Conservation (phyloP, 37 sponge, comb jelly and placozoan species). For the Halichondria panicea region DNA sequence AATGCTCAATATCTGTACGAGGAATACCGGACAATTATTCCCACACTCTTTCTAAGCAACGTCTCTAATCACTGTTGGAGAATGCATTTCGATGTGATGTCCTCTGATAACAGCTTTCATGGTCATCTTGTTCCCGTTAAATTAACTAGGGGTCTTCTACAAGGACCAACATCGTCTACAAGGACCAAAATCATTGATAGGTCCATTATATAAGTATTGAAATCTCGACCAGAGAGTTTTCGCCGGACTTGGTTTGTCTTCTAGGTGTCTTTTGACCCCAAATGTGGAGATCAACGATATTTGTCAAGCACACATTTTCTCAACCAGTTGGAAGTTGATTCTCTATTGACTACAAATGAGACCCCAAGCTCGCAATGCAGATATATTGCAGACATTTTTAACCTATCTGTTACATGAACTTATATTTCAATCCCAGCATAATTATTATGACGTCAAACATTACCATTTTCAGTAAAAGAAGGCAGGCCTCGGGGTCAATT, state of each 20-base stretch:
- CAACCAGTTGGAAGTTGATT: not conserved
- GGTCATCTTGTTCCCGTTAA: constrained; percentile 6
- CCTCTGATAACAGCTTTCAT: not conserved
- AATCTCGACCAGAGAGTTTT: not conserved
- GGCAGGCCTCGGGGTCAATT: no score
- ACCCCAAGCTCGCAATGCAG: constrained; percentile 31
- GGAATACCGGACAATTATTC: constrained; percentile 7
- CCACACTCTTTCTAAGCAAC: not conserved
- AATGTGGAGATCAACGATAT: constrained; percentile 57
- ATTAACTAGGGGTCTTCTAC: not conserved
- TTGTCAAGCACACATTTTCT: not conserved
- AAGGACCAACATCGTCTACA: no score
- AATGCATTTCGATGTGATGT: not conserved
- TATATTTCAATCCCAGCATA: no score
- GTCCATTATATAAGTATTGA: not conserved
- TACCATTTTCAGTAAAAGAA: no score
- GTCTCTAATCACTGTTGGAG: constrained; percentile 8
- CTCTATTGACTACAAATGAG: constrained; percentile 10
- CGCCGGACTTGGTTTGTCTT: constrained; percentile 17
- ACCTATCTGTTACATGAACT: constrained; percentile 11
- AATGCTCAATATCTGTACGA: constrained; percentile 4
- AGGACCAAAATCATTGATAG: not conserved
- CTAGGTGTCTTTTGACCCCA: constrained; percentile 44
- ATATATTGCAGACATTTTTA: constrained; percentile 22
- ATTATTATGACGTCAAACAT: no score